Percentiles rank a stretch among this genome's conserved stretches.
phyloP scores from a whole-genome alignment of 2,888 invertebrate genomes.

The Molanna angustata region DNA sequence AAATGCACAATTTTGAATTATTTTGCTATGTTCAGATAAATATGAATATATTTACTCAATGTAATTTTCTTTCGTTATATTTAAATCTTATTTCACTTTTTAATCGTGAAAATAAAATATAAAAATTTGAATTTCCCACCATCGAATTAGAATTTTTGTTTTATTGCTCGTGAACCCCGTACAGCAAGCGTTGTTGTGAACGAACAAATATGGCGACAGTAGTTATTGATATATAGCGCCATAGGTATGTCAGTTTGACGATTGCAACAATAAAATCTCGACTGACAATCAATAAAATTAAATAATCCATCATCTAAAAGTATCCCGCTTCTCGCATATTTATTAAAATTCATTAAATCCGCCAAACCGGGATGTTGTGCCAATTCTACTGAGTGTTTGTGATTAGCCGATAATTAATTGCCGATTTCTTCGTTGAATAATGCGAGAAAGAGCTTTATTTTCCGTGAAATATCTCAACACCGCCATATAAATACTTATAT shows the following conservation, averaged over 20 bases:
- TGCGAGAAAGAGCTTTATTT: conserved; percentile 15
- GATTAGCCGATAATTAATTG: conserved; percentile 25
- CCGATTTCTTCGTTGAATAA: conserved; percentile 10
- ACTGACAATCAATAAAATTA: conserved; percentile 14
- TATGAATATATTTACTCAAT: too few species aligned
- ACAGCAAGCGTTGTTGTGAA: conserved; percentile 69
- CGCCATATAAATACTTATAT: too few species aligned
- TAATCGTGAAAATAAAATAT: too few species aligned
- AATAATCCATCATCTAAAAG: conserved; percentile 5
- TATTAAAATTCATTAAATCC: not conserved
- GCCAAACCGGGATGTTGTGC: conserved; percentile 20
- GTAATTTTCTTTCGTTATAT: too few species aligned
- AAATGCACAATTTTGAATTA: too few species aligned
- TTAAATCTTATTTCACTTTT: too few species aligned
- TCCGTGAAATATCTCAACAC: too few species aligned
- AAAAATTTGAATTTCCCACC: conserved; percentile 23
- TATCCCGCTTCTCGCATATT: not conserved
- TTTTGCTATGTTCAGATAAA: too few species aligned
- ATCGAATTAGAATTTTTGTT: conserved; percentile 11
- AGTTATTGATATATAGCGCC: conserved; percentile 57
- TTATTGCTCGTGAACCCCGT: conserved; percentile 48
- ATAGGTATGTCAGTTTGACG: conserved; percentile 59
- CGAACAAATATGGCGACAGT: conserved; percentile 68
- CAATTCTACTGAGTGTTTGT: conserved; percentile 25
- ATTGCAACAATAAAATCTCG: conserved; percentile 39